A percentile compares a stretch with the other conserved stretches of the same genome.
Conservation (phyloP, 2,888 invertebrate genomes). For the Steromphala cineraria region DNA sequence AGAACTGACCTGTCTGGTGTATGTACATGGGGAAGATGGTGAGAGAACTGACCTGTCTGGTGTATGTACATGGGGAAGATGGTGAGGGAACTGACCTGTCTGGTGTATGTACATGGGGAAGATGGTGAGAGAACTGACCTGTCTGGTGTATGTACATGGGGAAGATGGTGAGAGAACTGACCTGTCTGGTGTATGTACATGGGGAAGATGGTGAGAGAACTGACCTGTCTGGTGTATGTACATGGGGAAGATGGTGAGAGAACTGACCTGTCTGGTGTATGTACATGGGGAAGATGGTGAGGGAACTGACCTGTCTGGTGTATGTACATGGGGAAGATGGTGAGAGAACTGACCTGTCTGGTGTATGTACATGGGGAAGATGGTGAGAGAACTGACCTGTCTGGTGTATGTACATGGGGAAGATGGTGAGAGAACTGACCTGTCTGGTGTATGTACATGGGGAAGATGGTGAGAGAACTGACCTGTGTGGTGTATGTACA, state of each 20-base stretch:
- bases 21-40: slow-evolving; percentile 75
- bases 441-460: slow-evolving; percentile 75
- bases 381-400: slow-evolving; percentile 74
- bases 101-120: slow-evolving; percentile 75
- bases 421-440: slow-evolving; percentile 75
- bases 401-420: slow-evolving; percentile 75
- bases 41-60: slow-evolving; percentile 76
- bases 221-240: slow-evolving; percentile 76
- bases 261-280: slow-evolving; percentile 76
- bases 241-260: slow-evolving; percentile 75
- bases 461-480: slow-evolving; percentile 75
- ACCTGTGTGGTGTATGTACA: slow-evolving; percentile 76
- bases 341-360: slow-evolving; percentile 76
- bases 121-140: slow-evolving; percentile 74
- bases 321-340: slow-evolving; percentile 75
- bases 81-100: slow-evolving; percentile 75
- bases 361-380: slow-evolving; percentile 75
- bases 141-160: slow-evolving; percentile 75
- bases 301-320: slow-evolving; percentile 76
- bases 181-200: slow-evolving; percentile 75
- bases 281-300: slow-evolving; percentile 75
- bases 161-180: slow-evolving; percentile 75
- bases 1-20: slow-evolving; percentile 75
- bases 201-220: slow-evolving; percentile 75
- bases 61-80: slow-evolving; percentile 75